These are phyloP conservation scores for Luscinia megarhynchos DNA, from an alignment of 2,797 vertebrate species.

Conservation along the genomic window DNA sequence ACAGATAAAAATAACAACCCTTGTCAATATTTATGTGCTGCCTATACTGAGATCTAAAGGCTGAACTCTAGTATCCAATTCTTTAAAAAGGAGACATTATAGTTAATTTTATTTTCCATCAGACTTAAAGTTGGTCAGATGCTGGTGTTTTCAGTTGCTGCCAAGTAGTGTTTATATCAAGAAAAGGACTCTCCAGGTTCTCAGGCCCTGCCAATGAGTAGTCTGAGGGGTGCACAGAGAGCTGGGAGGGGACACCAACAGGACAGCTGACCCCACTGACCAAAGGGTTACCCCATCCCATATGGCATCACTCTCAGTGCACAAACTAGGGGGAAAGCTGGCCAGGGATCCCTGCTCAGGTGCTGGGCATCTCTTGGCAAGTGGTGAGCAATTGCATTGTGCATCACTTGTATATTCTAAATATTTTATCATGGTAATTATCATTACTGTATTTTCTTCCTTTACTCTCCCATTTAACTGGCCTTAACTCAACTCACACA, in stretches of 20 bases:
- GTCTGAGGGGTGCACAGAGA: neutral
- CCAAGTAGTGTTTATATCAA: neutral
- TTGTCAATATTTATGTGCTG: neutral
- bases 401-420: neutral
- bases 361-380: neutral
- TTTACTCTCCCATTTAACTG: neutral
- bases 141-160: neutral
- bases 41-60: neutral
- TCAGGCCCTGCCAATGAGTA: accelerated
- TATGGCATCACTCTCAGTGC: neutral
- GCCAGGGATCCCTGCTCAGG: neutral
- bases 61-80: neutral
- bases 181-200: neutral
- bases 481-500: neutral
- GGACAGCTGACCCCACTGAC: neutral
- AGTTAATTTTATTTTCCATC: neutral
- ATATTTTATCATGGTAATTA: neutral
- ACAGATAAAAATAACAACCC: accelerated
- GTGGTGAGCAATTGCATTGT: neutral
- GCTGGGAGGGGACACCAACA: neutral
- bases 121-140: neutral
- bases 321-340: neutral
- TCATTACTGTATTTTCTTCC: neutral
- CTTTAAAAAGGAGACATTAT: neutral
- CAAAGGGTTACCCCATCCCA: neutral